Conservation (phyloP, 2,797 vertebrate species). For the Eupleurogrammus muticus region DNA sequence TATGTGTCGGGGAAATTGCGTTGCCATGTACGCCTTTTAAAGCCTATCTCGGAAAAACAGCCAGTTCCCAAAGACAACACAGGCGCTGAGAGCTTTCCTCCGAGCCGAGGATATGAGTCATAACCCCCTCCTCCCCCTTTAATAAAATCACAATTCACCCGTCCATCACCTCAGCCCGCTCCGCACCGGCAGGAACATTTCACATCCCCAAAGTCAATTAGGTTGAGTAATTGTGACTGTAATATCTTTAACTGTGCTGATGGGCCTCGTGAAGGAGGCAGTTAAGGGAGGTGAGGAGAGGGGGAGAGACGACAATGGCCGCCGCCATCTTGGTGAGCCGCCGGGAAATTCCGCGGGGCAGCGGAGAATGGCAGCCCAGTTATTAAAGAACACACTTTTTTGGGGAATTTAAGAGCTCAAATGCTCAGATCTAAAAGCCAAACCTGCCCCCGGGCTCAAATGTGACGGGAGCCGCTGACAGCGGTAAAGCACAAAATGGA, state of each 20-base stretch:
- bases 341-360: conserved; percentile 17
- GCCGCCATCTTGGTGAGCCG: conserved; percentile 45
- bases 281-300: conserved; percentile 45
- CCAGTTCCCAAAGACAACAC: conserved; percentile 42
- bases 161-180: conserved; percentile 49
- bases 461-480: conserved; percentile 22
- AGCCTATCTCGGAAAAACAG: conserved; percentile 47
- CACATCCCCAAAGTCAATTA: conserved; percentile 71
- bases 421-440: conserved; percentile 10
- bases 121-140: conserved; percentile 41
- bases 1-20: conserved; percentile 17
- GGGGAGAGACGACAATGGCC: not conserved
- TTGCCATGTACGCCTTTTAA: not conserved
- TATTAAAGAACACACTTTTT: conserved; percentile 57
- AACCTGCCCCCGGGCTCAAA: conserved; percentile 22
- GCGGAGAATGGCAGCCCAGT: conserved; percentile 39
- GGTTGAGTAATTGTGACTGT: conserved; percentile 67
- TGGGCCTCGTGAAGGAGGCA: conserved; percentile 54
- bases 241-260: conserved; percentile 67
- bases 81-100: conserved; percentile 19
- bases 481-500: conserved; percentile 3
- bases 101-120: conserved; percentile 51
- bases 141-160: conserved; percentile 67
- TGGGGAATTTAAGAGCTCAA: conserved; percentile 42
- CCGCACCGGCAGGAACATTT: conserved; percentile 39